Evolutionary conservation across 2,888 invertebrate genomes (phyloP), one percentile per base, ranked within the genome.

Genomic region (Phaedon cochleariae): DNA sequence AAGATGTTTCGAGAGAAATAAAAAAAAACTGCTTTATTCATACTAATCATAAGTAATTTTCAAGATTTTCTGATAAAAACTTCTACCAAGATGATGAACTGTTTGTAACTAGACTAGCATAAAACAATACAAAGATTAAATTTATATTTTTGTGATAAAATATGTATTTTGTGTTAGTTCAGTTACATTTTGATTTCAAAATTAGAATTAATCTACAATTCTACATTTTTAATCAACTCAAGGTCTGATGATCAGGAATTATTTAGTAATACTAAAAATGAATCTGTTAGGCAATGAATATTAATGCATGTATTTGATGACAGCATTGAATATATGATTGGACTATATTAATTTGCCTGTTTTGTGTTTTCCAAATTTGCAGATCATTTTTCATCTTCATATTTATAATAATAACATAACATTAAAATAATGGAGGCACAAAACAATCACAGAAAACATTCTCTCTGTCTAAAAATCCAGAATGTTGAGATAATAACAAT

Each of bases 111-210:
- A n/a, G 41, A 31, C 49, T 58, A 58, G 31, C 55, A 34, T 22
- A 22, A 51, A 59, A 51, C 12, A 31, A 54, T 22, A 18, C 20
- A 49, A 59, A 41, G 34, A 55, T 26, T 53, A 53, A 59, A 49
- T 64, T 52, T 48, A 59, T 59, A 64, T 64, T 64, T 62, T 59
- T 59, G 59, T 59, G 64, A 53, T 59, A 52, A 34, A 46, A 15
- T 41, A 5, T 52, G 2, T 18, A 46, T 53, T 61, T 61, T 37
- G 58, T 41, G 55, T 57, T 29, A 37, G 45, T 22, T 60, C 48
- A 20, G 49, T 54, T 31, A 34, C 37, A 12, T 31, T 6, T 46
- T 46, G 21, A 57, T 29, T 53, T 61, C 46, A 15, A 17, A 45
- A 15, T 41, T 41, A 2, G 15, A 15, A 34, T 34, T 34, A 7